phyloP scores from a whole-genome alignment of 2,797 vertebrate genomes.

The Peromyscus aztecus region DNA sequence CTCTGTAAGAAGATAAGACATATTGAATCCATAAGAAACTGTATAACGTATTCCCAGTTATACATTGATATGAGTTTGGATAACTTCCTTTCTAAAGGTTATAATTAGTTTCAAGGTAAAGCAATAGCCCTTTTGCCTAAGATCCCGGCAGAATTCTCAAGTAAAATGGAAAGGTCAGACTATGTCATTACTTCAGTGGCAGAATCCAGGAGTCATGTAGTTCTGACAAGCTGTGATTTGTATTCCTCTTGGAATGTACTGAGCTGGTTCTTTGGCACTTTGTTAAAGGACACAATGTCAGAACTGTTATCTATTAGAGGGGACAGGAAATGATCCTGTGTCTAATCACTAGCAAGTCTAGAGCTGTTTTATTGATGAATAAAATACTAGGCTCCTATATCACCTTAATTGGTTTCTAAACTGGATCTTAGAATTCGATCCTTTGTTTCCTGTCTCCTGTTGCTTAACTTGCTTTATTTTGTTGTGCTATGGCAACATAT shows the following conservation, averaged over 20 bases:
- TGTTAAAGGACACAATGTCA: constrained; percentile 74
- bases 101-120: constrained; percentile 35
- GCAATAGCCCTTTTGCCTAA: constrained; percentile 18
- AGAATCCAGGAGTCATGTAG: constrained; percentile 19
- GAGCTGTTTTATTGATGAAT: constrained; percentile 68
- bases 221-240: constrained; percentile 59
- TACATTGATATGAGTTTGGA: background rate
- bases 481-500: constrained; percentile 47
- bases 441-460: constrained; percentile 56
- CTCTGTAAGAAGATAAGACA: background rate
- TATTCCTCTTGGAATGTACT: constrained; percentile 9
- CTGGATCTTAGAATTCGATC: constrained; percentile 68
- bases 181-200: background rate
- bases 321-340: constrained; percentile 59
- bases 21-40: background rate
- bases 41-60: background rate
- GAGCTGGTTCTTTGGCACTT: constrained; percentile 46
- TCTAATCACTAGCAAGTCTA: constrained; percentile 61
- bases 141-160: constrained; percentile 46
- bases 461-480: constrained; percentile 60
- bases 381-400: constrained; percentile 69
- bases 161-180: constrained; percentile 44
- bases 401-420: constrained; percentile 70
- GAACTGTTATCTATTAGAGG: constrained; percentile 60
- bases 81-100: constrained; percentile 40